phyloP scores from a whole-genome alignment of 2,888 invertebrate species.

The Ormyrus thymus region DNA sequence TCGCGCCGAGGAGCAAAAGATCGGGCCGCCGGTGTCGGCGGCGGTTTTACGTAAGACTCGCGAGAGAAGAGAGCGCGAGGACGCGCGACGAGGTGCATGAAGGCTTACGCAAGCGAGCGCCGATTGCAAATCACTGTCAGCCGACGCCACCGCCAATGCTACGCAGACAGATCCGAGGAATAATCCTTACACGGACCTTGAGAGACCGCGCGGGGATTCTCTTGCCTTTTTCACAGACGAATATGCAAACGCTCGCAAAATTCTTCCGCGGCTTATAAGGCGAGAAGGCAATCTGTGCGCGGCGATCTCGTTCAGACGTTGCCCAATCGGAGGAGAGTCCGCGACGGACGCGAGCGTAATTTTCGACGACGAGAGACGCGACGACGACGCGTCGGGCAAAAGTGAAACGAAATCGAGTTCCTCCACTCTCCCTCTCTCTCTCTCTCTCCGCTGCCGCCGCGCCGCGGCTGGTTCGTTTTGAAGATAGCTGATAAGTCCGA shows the following conservation, averaged over 20 bases:
- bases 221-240: conserved; percentile 6
- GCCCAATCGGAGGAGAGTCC: neutral
- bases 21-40: neutral
- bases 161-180: conserved; percentile 5
- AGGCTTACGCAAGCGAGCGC: conserved; percentile 46
- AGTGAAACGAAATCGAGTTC: conserved; percentile 44
- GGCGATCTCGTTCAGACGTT: neutral
- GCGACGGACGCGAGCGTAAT: neutral
- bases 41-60: conserved; percentile 39
- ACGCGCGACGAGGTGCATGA: conserved; percentile 20
- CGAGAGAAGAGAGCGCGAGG: conserved; percentile 23
- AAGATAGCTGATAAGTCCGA: conserved; percentile 58
- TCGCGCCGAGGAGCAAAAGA: conserved; percentile 8
- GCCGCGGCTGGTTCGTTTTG: conserved; percentile 32
- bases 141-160: conserved; percentile 7
- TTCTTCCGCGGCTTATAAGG: neutral
- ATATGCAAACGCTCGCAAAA: neutral
- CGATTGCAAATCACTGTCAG: conserved; percentile 51
- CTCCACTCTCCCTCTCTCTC: conserved; percentile 13
- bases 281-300: conserved; percentile 1
- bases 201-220: conserved; percentile 13
- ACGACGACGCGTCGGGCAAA: neutral
- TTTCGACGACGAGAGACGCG: neutral
- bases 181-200: conserved; percentile 54
- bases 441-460: neutral